Percentiles rank a stretch among this genome's conserved stretches.
Conservation (phyloP, 2,888 invertebrate species). For the Carabus problematicus region DNA sequence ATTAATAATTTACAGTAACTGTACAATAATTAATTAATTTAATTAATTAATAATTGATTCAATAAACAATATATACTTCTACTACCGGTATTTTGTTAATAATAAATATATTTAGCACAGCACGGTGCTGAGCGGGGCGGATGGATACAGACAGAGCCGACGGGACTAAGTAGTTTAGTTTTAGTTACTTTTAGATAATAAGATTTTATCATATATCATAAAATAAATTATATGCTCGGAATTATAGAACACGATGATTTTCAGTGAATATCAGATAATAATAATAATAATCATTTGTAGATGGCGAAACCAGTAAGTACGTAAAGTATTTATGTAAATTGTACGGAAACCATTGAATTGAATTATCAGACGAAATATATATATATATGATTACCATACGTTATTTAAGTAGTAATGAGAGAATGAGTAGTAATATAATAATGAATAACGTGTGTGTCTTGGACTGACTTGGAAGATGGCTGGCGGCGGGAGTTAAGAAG, state of each 20-base stretch:
- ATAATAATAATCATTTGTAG: slow-evolving; percentile 1
- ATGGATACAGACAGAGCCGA: slow-evolving; percentile 40
- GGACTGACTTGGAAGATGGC: slow-evolving; percentile 28
- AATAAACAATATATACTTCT: slow-evolving; percentile 38
- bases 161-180: slow-evolving; percentile 32
- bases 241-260: neutral
- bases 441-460: slow-evolving; percentile 15
- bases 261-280: neutral
- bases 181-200: slow-evolving; percentile 25
- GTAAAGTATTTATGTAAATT: too few relatives aligned
- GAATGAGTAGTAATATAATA: slow-evolving; percentile 2
- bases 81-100: slow-evolving; percentile 41
- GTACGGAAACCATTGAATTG: too few relatives aligned
- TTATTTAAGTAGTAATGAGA: too few relatives aligned
- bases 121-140: slow-evolving; percentile 43
- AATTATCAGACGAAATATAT: too few relatives aligned
- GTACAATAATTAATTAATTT: slow-evolving; percentile 40
- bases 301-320: too few relatives aligned
- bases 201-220: slow-evolving; percentile 1
- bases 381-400: too few relatives aligned
- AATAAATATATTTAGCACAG: slow-evolving; percentile 41
- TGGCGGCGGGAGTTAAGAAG: slow-evolving; percentile 43
- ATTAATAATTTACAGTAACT: slow-evolving; percentile 43
- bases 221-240: too few relatives aligned
- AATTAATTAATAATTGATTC: slow-evolving; percentile 42